Evolutionary conservation across 1,140 invertebrate genomes (phyloP), one percentile per base, ranked within the genome.

Genomic region (Propsilocerus akamusi): DNA sequence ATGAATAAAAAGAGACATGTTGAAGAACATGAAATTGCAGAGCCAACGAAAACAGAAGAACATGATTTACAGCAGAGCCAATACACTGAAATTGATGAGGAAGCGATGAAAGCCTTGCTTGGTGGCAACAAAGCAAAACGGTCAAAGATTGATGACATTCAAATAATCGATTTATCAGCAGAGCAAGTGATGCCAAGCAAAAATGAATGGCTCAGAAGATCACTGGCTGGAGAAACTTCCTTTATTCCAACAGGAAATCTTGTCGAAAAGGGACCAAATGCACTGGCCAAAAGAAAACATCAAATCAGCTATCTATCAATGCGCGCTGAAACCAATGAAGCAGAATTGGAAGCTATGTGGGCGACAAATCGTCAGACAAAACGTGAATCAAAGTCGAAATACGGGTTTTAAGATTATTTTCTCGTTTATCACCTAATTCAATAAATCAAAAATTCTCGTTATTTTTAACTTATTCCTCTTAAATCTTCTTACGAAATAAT

Each of bases 281-380:
- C 70, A 12, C 80, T 81, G 56, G 81, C 83, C 53, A 78, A 74
- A 56, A 70, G 80, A 30, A 96, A 96, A 67, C 91, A 97, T 73
- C 93, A 97, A 70, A 97, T 97, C 55, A 95, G 90, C 3, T 96
- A 96, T 66, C 72, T 96, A 50, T 91, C 92, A 7, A 85, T 87
- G 64, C 87, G 89, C 75, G 90, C 90, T 20, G 95, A 95, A 68
- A 88, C 86, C 37, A 86, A 92, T 69, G 91, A 97, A 67, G 67
- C 89, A 53, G 89, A 94, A 63, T 65, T 97, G 11, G 87, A 96
- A 64, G 94, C 92, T 63, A 82, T 90, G 65, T 96, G 92, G 92
- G 80, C 91, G 3, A 75, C 82, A 54, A 95, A 90, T 60, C 77
- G 81, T 60, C 74, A 83, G 65, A 83, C 81, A 8, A 80, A 82